phyloP scores from a whole-genome alignment of 2,888 invertebrate genomes.

The Oscheius sp. region DNA sequence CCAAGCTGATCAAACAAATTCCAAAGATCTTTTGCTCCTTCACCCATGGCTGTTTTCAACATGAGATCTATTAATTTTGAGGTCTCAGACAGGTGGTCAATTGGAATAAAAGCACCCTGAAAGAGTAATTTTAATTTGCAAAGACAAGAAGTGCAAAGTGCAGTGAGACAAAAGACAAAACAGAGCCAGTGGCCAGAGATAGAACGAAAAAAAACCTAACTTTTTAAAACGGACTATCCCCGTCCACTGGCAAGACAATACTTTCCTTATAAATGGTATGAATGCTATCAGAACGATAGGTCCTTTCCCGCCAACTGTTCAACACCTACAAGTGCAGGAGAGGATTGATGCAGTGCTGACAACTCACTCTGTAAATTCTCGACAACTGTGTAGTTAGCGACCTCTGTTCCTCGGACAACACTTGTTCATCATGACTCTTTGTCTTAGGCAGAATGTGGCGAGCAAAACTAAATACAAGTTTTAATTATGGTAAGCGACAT shows the following conservation, averaged over 20 bases:
- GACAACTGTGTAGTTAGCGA: neutral
- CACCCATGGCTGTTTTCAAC: conserved; percentile 24
- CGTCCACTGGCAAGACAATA: neutral
- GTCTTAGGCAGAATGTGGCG: neutral
- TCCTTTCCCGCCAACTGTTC: conserved; percentile 23
- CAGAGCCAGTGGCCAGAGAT: neutral
- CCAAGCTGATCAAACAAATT: conserved; percentile 10
- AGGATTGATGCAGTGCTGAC: neutral
- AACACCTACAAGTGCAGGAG: conserved; percentile 1
- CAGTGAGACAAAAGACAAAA: conserved; percentile 1
- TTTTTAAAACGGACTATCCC: neutral
- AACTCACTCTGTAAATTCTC: conserved; percentile 17
- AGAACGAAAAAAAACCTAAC: too few relatives aligned
- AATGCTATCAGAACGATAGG: conserved; percentile 17
- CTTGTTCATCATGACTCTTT: too few relatives aligned
- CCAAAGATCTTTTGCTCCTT: conserved; percentile 17
- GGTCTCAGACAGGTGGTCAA: conserved; percentile 8
- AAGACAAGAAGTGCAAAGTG: neutral
- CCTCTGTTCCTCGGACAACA: neutral
- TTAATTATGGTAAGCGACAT: neutral
- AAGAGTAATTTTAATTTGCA: neutral
- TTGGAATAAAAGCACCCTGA: conserved; percentile 19
- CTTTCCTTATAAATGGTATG: neutral
- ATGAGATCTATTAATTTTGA: conserved; percentile 17
- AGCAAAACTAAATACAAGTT: neutral